Evolutionary conservation across 2,888 invertebrate genomes (phyloP).

Genomic region (Agonum fuliginosum): DNA sequence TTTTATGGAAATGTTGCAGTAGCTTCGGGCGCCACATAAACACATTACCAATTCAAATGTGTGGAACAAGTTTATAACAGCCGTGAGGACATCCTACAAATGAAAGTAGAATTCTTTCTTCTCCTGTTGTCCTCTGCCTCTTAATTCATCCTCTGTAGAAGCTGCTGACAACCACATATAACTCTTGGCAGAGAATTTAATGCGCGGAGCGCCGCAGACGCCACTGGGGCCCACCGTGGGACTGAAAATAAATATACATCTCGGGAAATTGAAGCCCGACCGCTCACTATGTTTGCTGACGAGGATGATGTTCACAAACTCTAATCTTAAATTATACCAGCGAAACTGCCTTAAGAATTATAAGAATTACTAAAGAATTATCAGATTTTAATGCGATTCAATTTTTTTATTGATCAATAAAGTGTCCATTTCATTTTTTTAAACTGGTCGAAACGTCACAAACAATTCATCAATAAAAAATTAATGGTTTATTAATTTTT

Average conservation of each 20-base stretch:
- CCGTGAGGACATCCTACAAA: constrained; percentile 10
- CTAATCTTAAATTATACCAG: no score
- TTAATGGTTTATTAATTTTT: no score
- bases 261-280: constrained; percentile 42
- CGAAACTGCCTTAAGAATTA: no score
- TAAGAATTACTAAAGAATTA: no score
- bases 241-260: constrained; percentile 53
- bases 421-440: no score
- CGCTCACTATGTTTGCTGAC: no score
- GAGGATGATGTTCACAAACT: no score
- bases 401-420: no score
- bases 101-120: neutral
- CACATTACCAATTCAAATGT: constrained; percentile 59
- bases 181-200: constrained; percentile 48
- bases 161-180: constrained; percentile 38
- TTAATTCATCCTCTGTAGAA: constrained; percentile 33
- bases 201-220: constrained; percentile 26
- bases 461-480: no score
- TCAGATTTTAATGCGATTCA: no score
- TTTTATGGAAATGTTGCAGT: constrained; percentile 51
- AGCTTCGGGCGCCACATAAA: constrained; percentile 35
- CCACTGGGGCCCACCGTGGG: constrained; percentile 33
- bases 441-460: no score
- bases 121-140: no score
- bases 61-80: constrained; percentile 53